Base-by-base conservation (phyloP, 2,888 invertebrate genomes). In the Lycophotia porphyrea region DNA sequence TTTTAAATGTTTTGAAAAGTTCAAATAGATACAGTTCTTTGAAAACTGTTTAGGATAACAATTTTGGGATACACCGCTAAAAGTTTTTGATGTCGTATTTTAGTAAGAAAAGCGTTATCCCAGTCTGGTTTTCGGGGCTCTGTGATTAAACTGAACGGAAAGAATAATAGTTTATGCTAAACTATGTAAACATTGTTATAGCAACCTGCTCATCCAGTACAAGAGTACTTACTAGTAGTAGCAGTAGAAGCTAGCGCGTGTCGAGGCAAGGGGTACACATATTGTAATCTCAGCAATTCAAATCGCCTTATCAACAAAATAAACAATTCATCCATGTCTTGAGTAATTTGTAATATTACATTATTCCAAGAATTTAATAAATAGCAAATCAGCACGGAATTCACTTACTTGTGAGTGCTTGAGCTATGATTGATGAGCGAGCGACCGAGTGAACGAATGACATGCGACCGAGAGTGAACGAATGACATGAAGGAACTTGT, bases 341-440 rank as follows among this genome's bases (percentile, higher is more conserved):
- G 15, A n/a, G 24, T 58, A 34, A 36, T 36, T 44, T 9, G n/a
- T 78, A 27, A 76, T 66, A 27, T 34, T 8, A 67, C 31, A 52
- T 44, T 71, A 69, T 66, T 79, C 52, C 18, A 24, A 60, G 71
- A 76, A 76, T 74, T 61, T 44, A 65, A 76, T 81, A 71, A 71
- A 71, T 85, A 58, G 31, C 39, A 61, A 71, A 82, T 73, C 70
- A 66, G 58, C 66, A 72, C 76, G 70, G 66, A 52, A 76, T 82
- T 81, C 67, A 76, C 73, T 80, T 34, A 70, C 63, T 52, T 42
- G 42, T 67, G 27, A 80, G 76, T 81, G 71, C 39, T 55, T 24
- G 63, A 74, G 58, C 34, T 27, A 71, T 85, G 85, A 83, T 85
- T 76, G 85, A 83, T 83, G 85, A 81, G 60, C 58, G 58, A 58